These are phyloP conservation scores for Thunnus maccoyii DNA, from an alignment of 2,113 vertebrate species.

Conservation along the genomic window DNA sequence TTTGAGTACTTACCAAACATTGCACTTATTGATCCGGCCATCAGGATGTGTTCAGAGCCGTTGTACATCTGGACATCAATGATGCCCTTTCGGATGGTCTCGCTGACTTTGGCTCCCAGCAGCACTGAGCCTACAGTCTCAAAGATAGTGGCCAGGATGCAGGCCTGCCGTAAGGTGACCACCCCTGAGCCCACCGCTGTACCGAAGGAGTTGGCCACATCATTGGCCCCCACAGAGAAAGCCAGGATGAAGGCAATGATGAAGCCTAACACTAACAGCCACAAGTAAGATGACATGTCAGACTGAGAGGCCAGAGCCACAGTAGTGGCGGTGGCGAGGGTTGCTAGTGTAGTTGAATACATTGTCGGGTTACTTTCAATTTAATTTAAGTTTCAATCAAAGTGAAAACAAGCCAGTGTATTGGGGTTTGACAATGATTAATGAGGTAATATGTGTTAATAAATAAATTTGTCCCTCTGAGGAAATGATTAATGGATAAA, in stretches of 20 bases:
- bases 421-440: slow-evolving; percentile 39
- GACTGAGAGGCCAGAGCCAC: slow-evolving; percentile 49
- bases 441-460: slow-evolving; percentile 73
- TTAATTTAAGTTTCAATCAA: background rate
- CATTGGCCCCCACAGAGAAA: slow-evolving; percentile 97
- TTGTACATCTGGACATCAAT: slow-evolving; percentile 93
- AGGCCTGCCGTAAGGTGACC: slow-evolving; percentile 94
- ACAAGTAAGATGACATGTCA: slow-evolving; percentile 81
- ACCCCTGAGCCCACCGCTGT: slow-evolving; percentile 96
- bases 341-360: slow-evolving; percentile 71
- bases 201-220: slow-evolving; percentile 97
- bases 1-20: slow-evolving; percentile 91
- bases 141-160: slow-evolving; percentile 93
- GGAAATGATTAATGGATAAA: slow-evolving; percentile 21
- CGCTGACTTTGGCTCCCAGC: slow-evolving; percentile 95
- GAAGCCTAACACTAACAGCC: slow-evolving; percentile 93
- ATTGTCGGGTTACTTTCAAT: slow-evolving; percentile 51
- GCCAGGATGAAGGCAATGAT: slow-evolving; percentile 95
- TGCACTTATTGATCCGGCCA: slow-evolving; percentile 89
- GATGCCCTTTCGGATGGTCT: slow-evolving; percentile 94
- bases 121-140: slow-evolving; percentile 94
- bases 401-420: slow-evolving; percentile 44
- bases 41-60: slow-evolving; percentile 83
- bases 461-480: slow-evolving; percentile 33
- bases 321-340: slow-evolving; percentile 70